phyloP scores from a whole-genome alignment of 2,888 invertebrate genomes.

The Herminia tarsipennalis region DNA sequence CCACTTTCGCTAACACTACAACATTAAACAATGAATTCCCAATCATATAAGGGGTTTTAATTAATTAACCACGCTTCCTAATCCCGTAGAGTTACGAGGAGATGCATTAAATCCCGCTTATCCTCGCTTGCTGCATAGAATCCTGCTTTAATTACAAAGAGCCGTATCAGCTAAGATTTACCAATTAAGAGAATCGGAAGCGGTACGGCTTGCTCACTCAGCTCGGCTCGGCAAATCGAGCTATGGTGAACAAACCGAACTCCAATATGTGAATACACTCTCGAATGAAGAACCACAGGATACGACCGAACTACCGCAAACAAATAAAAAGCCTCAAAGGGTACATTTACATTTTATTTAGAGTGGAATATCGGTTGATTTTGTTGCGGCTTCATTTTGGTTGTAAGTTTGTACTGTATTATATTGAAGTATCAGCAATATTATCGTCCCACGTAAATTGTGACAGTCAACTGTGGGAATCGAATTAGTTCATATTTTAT shows the following conservation, averaged over 20 bases:
- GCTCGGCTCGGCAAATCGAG: conserved; percentile 45
- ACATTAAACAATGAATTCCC: conserved; percentile 15
- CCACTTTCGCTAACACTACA: conserved; percentile 10
- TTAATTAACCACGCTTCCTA: conserved; percentile 48
- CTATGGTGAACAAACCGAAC: conserved; percentile 13
- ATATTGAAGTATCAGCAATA: conserved; percentile 32
- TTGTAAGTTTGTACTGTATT: conserved; percentile 29
- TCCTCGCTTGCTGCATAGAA: conserved; percentile 64
- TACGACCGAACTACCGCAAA: conserved; percentile 4
- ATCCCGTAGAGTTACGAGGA: conserved; percentile 40
- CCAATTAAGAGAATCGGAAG: conserved; percentile 79
- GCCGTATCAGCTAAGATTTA: conserved; percentile 82
- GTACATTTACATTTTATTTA: conserved; percentile 13
- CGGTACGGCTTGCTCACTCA: conserved; percentile 75
- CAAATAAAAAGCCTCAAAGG: conserved; percentile 32
- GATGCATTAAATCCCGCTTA: conserved; percentile 64
- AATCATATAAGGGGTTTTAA: conserved; percentile 40
- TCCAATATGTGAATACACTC: conserved; percentile 18
- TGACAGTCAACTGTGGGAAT: conserved; percentile 39
- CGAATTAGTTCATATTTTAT: conserved; percentile 28
- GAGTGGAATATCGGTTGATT: neutral
- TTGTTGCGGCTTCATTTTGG: conserved; percentile 9
- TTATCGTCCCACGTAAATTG: conserved; percentile 39
- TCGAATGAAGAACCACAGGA: conserved; percentile 23
- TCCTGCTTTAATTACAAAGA: conserved; percentile 75